A percentile compares a stretch with the other conserved stretches of the same genome.
Evolutionary conservation across 2,113 vertebrate species (phyloP).

Genomic region (Tautogolabrus adspersus): DNA sequence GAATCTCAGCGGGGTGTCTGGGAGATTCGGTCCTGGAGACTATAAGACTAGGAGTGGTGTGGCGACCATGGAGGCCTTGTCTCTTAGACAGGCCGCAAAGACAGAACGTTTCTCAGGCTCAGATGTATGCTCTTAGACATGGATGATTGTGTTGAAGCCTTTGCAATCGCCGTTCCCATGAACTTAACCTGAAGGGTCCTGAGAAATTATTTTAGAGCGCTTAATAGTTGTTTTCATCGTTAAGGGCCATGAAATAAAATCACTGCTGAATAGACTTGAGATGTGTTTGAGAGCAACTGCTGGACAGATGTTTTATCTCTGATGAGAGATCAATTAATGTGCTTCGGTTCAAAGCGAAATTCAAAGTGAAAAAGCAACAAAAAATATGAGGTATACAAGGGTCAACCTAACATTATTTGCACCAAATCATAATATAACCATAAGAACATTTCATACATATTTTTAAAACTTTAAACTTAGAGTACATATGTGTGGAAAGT

Average conservation of each 20-base stretch:
- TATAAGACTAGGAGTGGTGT: slow-evolving; percentile 67
- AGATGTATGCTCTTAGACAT: slow-evolving; percentile 62
- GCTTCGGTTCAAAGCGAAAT: slow-evolving; percentile 12
- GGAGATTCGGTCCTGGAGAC: slow-evolving; percentile 64
- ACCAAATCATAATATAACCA: neutral
- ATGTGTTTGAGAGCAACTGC: slow-evolving; percentile 21
- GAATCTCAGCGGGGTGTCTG: slow-evolving; percentile 75
- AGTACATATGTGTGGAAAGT: too few relatives aligned
- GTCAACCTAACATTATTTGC: neutral
- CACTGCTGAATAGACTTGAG: slow-evolving; percentile 36
- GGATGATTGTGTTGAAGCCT: slow-evolving; percentile 67
- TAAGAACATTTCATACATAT: neutral
- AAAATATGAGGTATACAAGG: neutral
- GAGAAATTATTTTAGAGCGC: slow-evolving; percentile 70
- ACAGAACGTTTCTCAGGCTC: slow-evolving; percentile 60
- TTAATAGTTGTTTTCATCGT: slow-evolving; percentile 68
- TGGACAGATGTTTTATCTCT: slow-evolving; percentile 45
- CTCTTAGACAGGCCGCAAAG: slow-evolving; percentile 55
- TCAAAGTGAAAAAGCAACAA: neutral
- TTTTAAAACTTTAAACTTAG: too few relatives aligned
- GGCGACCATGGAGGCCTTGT: slow-evolving; percentile 74
- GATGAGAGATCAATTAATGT: slow-evolving; percentile 30
- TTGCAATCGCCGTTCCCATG: slow-evolving; percentile 74
- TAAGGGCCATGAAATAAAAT: slow-evolving; percentile 53
- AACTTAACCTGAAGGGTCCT: slow-evolving; percentile 73